Conservation (phyloP, 2,888 invertebrate genomes). For the Drosophila paramelanica region DNA sequence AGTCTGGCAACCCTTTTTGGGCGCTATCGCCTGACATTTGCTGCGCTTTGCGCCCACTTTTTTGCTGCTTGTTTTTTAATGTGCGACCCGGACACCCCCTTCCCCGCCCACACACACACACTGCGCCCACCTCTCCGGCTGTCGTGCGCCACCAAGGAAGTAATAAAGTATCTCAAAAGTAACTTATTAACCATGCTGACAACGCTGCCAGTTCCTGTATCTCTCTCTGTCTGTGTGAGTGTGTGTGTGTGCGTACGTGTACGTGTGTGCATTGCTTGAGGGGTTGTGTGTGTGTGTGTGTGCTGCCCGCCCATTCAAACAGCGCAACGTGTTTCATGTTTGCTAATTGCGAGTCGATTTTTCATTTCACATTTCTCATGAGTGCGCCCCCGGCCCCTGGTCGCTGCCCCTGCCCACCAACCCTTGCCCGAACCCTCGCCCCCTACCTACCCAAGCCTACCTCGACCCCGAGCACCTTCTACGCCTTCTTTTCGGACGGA, state of each 20-base stretch:
- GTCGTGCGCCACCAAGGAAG: conserved; percentile 73
- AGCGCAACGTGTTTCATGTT: conserved; percentile 72
- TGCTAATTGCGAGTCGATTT: conserved; percentile 81
- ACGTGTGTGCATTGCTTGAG: conserved; percentile 27
- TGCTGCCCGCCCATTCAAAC: conserved; percentile 31
- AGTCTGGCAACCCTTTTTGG: conserved; percentile 59
- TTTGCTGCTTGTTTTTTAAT: conserved; percentile 38
- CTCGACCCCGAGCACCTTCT: background rate
- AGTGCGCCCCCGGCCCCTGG: conserved; percentile 24
- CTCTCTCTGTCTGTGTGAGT: conserved; percentile 17
- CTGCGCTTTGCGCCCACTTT: conserved; percentile 11
- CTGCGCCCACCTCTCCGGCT: conserved; percentile 17
- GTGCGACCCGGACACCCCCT: conserved; percentile 3
- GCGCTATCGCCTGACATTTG: conserved; percentile 35
- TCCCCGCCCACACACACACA: background rate
- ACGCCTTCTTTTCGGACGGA: conserved; percentile 5
- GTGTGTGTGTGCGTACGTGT: conserved; percentile 18
- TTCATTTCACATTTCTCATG: conserved; percentile 77
- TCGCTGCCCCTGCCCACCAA: background rate
- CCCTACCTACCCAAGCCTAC: no score
- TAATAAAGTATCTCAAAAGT: conserved; percentile 81
- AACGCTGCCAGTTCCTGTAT: conserved; percentile 69
- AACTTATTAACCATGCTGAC: conserved; percentile 82
- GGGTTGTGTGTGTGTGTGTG: conserved; percentile 24
- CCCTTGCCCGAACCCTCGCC: background rate